These are phyloP conservation scores for Smutsia temminckii DNA, from an alignment of 2,797 vertebrate genomes.

Conservation along the genomic window DNA sequence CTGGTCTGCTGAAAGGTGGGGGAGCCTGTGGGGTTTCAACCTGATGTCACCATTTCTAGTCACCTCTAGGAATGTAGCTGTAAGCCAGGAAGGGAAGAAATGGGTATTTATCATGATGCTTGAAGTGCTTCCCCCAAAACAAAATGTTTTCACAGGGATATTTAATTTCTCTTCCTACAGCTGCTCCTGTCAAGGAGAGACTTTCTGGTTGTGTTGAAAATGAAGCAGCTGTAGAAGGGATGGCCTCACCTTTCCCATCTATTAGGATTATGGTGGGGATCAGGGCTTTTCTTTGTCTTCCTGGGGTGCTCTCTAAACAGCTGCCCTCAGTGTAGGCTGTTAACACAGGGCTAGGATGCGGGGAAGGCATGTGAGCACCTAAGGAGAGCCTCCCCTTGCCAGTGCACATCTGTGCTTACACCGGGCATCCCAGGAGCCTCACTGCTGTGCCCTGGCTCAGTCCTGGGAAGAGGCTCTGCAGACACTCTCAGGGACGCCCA, in stretches of 20 bases:
- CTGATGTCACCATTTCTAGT: neutral
- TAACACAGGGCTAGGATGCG: neutral
- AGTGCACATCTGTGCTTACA: neutral
- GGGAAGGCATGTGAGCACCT: fast-evolving
- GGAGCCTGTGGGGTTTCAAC: neutral
- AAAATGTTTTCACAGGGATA: neutral
- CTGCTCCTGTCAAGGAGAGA: neutral
- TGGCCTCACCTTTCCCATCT: neutral
- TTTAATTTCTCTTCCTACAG: neutral
- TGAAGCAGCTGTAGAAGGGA: no score
- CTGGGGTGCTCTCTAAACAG: neutral
- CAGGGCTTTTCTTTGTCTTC: neutral
- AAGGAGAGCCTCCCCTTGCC: fast-evolving
- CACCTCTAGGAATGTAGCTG: neutral
- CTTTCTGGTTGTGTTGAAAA: neutral
- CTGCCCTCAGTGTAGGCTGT: no score
- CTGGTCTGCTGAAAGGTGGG: neutral
- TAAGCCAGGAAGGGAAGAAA: neutral
- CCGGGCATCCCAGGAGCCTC: neutral
- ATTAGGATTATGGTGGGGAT: neutral
- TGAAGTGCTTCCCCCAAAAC: neutral
- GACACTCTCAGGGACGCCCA: neutral
- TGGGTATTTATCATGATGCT: neutral
- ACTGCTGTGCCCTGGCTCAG: no score
- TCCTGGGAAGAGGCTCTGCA: no score